Percentiles rank a stretch among this genome's conserved stretches.
Evolutionary conservation across 1,140 invertebrate genomes (phyloP).

Genomic region (Aradophagus sp.): DNA sequence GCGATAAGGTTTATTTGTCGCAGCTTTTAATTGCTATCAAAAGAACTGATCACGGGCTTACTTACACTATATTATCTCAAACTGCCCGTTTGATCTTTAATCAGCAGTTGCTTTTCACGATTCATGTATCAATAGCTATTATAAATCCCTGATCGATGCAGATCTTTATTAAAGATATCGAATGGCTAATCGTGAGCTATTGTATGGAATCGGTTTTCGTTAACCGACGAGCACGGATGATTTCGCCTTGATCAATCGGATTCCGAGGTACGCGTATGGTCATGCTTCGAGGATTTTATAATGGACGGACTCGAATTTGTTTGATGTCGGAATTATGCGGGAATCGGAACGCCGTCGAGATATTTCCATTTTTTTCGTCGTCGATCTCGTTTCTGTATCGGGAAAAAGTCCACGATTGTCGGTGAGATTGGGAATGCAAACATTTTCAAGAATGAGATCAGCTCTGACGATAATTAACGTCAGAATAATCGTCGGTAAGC

Average conservation of each 20-base stretch:
- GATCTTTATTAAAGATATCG: slow-evolving; percentile 41
- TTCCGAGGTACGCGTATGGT: slow-evolving; percentile 50
- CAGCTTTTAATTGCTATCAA: not conserved
- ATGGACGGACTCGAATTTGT: slow-evolving; percentile 53
- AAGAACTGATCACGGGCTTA: not conserved
- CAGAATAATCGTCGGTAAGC: slow-evolving; percentile 34
- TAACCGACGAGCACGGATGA: slow-evolving; percentile 16
- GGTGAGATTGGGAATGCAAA: slow-evolving; percentile 50
- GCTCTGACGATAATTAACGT: slow-evolving; percentile 50
- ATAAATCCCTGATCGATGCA: slow-evolving; percentile 26
- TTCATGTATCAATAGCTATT: slow-evolving; percentile 33
- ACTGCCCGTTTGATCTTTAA: slow-evolving; percentile 1
- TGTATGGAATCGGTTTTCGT: slow-evolving; percentile 51
- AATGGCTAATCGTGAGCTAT: slow-evolving; percentile 39
- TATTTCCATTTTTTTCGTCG: slow-evolving; percentile 41
- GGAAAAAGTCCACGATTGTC: slow-evolving; percentile 38
- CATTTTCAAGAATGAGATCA: slow-evolving; percentile 54
- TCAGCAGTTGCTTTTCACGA: slow-evolving; percentile 22
- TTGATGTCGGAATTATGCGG: slow-evolving; percentile 53
- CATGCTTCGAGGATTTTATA: slow-evolving; percentile 52
- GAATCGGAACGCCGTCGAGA: slow-evolving; percentile 49
- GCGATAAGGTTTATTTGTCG: no score
- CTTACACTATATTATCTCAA: slow-evolving; percentile 5
- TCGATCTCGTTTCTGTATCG: slow-evolving; percentile 46
- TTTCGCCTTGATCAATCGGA: slow-evolving; percentile 55